Evolutionary conservation across 2,888 invertebrate genomes (phyloP), one percentile per base, ranked within the genome.

Genomic region (Leucozona laternaria): DNA sequence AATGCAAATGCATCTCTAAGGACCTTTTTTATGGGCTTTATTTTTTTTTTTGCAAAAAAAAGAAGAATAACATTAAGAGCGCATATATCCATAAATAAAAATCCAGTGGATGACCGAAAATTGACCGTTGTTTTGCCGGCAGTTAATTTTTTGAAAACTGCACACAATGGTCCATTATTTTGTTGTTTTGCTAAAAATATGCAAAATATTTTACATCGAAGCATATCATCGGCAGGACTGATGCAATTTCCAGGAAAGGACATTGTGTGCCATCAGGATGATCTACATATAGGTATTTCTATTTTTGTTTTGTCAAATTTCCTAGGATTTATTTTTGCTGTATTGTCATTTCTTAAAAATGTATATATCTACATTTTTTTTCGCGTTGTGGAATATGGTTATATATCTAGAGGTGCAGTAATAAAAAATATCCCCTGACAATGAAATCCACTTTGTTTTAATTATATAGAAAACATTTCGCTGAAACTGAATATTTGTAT

Each of bases 1-100:
- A 81, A 79, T 86, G 81, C 81, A 86, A 86, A 86, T 86, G 81
- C 81, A 86, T 81, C 81, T 86, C 85, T 86, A 78, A 86, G 85
- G 85, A 86, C 85, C 77, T 86, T 86, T 85, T 86, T 86, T 73
- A 81, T 86, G 78, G 82, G 20, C n/a, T 53, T 78, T 75, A 15
- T 57, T 73, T 57, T 68, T 78, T 82, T 81, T 83, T 83, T 73
- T 31, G 62, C 66, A 45, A 81, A 86, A 88, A 85, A 28, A 48
- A 48, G 55, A 53, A 55, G 53, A 53, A 40, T 40, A 60, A 60
- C 60, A 71, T 71, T 71, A 57, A 71, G 73, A 80, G 66, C 80
- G 66, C 80, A 71, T 45, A 62, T 55, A 70, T 85, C 77, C 85
- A 85, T 85, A 85, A 81, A 85, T 85, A 81, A 85, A 85, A 81